phyloP scores from a whole-genome alignment of 2,888 invertebrate genomes.

The Melieria omissa region DNA sequence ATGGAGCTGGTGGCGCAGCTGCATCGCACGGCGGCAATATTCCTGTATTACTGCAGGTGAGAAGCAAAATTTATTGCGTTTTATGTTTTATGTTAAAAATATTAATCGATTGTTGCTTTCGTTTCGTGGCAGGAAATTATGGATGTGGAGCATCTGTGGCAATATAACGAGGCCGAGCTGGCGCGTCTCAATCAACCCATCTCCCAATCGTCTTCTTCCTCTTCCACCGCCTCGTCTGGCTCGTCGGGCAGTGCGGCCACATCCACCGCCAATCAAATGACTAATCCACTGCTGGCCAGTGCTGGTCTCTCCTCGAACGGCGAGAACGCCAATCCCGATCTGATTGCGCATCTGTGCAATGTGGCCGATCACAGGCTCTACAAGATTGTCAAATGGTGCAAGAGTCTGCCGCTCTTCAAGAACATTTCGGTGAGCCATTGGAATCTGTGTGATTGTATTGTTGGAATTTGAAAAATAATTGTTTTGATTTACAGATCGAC shows the following conservation, averaged over 20 bases:
- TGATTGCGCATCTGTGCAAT: slow-evolving; percentile 89
- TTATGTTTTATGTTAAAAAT: not conserved
- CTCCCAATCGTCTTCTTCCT: slow-evolving; percentile 55
- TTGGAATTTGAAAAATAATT: not conserved
- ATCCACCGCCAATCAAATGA: slow-evolving; percentile 61
- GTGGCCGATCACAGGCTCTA: slow-evolving; percentile 96
- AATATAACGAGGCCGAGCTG: slow-evolving; percentile 87
- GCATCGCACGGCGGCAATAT: slow-evolving; percentile 63
- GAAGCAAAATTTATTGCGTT: slow-evolving; percentile 31
- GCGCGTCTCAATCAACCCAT: slow-evolving; percentile 71
- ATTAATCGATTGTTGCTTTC: not conserved
- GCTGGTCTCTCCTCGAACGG: slow-evolving; percentile 67
- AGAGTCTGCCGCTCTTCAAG: slow-evolving; percentile 94
- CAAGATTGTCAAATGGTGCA: slow-evolving; percentile 98
- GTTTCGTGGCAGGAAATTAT: slow-evolving; percentile 82
- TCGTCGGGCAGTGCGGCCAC: slow-evolving; percentile 48
- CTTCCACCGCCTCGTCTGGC: slow-evolving; percentile 43
- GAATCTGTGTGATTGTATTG: not conserved
- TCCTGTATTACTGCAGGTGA: slow-evolving; percentile 78
- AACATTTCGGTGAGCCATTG: slow-evolving; percentile 84
- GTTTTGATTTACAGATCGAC: slow-evolving; percentile 79
- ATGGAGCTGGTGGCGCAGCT: slow-evolving; percentile 53
- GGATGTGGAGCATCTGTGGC: slow-evolving; percentile 96
- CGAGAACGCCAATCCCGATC: slow-evolving; percentile 81
- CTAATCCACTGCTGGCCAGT: slow-evolving; percentile 71